Evolutionary conservation across 2,797 vertebrate genomes (phyloP).

Genomic region (Oreortyx pictus): DNA sequence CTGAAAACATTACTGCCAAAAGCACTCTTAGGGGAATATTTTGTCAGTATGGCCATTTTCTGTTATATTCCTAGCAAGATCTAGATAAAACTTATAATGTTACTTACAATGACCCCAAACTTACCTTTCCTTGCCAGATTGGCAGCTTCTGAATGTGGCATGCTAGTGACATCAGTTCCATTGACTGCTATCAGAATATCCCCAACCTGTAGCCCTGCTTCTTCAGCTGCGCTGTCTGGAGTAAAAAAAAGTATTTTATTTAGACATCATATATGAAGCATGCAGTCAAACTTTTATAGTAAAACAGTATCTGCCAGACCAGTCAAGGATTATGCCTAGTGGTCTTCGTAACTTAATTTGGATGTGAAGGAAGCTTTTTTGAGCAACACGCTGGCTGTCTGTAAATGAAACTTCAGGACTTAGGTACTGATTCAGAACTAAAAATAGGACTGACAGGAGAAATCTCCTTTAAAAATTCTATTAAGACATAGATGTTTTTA

Average conservation of each 20-base stretch:
- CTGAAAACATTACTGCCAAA: neutral
- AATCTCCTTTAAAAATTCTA: neutral
- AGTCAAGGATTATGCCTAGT: neutral
- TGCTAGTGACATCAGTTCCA: conserved; percentile 90
- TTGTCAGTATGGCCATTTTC: neutral
- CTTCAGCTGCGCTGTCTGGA: conserved; percentile 91
- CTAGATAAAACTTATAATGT: neutral
- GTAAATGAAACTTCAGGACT: neutral
- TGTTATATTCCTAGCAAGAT: neutral
- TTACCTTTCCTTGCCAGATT: conserved; percentile 89
- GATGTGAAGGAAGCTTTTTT: neutral
- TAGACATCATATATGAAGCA: neutral
- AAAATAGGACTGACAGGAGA: neutral
- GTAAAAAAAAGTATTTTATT: conserved; percentile 1
- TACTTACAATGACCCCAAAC: neutral
- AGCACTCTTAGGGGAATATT: neutral
- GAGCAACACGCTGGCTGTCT: neutral
- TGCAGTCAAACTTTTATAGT: neutral
- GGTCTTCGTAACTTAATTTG: fast-evolving
- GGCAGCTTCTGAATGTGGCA: conserved; percentile 90
- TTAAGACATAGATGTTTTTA: neutral
- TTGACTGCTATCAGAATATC: conserved; percentile 90
- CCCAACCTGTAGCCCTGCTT: conserved; percentile 89
- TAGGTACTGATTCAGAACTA: neutral
- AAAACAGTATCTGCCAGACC: neutral